A percentile compares a stretch with the other conserved stretches of the same genome.
Conservation (phyloP, 2,113 vertebrate genomes). For the Psophia crepitans region DNA sequence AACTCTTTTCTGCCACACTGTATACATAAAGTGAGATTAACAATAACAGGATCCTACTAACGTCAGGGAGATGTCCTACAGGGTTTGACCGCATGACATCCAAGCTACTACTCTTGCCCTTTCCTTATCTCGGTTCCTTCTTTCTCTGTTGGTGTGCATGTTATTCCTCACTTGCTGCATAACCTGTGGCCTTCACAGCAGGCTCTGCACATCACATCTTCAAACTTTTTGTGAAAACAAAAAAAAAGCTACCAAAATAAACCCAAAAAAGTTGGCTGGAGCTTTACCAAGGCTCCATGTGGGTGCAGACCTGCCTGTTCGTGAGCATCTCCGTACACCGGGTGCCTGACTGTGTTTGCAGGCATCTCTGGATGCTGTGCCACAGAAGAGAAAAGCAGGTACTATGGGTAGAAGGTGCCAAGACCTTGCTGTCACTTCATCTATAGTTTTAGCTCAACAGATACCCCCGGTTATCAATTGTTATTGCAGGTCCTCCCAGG, state of each 20-base stretch:
- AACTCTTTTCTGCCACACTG: background rate
- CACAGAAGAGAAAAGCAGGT: background rate
- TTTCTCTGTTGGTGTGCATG: background rate
- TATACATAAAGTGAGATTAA: slow-evolving; percentile 5
- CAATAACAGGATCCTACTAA: background rate
- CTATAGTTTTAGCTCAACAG: background rate
- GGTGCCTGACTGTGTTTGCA: accelerated
- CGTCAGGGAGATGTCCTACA: background rate
- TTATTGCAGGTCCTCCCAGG: background rate
- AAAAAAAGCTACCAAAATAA: background rate
- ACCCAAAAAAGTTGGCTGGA: background rate
- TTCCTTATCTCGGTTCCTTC: background rate
- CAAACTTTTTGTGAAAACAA: background rate
- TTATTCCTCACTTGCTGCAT: background rate
- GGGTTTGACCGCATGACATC: background rate
- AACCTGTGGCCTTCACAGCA: background rate
- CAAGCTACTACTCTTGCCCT: background rate
- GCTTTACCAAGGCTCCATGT: background rate
- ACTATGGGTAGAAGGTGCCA: background rate
- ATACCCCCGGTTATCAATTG: background rate
- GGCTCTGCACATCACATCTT: background rate
- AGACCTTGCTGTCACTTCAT: background rate
- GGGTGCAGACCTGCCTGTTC: background rate
- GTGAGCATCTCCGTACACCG: background rate
- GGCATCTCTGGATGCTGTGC: background rate